Percentiles rank a stretch among this genome's conserved stretches.
Conservation (phyloP, 2,113 vertebrate species). For the Lampris incognitus region DNA sequence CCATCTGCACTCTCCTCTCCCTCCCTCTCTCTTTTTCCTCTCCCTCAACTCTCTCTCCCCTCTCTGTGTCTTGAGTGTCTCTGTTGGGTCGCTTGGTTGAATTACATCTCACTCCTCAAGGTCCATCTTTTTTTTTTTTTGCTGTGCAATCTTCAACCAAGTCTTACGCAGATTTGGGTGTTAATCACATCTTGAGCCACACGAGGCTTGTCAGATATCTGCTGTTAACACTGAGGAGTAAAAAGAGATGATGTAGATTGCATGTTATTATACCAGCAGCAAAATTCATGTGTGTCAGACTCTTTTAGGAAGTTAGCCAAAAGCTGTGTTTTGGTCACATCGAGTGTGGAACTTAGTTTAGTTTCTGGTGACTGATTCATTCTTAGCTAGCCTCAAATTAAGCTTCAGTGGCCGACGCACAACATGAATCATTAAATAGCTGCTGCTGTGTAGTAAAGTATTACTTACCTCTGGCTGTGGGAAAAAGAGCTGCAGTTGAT, state of each 20-base stretch:
- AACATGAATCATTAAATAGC: slow-evolving; percentile 26
- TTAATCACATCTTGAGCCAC: slow-evolving; percentile 34
- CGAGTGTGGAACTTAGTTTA: slow-evolving; percentile 3
- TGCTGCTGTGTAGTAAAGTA: not conserved
- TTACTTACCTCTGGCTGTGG: not conserved
- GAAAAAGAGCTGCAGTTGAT: not conserved
- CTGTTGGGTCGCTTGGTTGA: not conserved
- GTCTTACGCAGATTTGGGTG: slow-evolving; percentile 38
- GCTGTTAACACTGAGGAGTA: slow-evolving; percentile 5
- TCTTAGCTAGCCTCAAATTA: slow-evolving; percentile 22
- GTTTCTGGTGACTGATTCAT: slow-evolving; percentile 33
- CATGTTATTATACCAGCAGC: not conserved
- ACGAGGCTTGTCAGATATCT: slow-evolving; percentile 2
- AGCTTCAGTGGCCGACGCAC: not conserved
- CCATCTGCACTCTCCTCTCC: not conserved
- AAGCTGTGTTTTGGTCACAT: not conserved
- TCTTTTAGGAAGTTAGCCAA: not conserved
- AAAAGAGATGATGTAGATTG: not conserved
- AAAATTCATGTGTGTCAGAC: not conserved
- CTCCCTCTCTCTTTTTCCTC: not conserved
- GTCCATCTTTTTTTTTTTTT: slow-evolving; percentile 31
- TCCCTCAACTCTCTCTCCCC: not conserved
- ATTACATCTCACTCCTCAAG: slow-evolving; percentile 22
- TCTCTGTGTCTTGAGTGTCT: not conserved
- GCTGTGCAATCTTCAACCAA: slow-evolving; percentile 4